These are phyloP conservation scores for Acomys russatus DNA, from an alignment of 2,797 vertebrate genomes.

Conservation along the genomic window DNA sequence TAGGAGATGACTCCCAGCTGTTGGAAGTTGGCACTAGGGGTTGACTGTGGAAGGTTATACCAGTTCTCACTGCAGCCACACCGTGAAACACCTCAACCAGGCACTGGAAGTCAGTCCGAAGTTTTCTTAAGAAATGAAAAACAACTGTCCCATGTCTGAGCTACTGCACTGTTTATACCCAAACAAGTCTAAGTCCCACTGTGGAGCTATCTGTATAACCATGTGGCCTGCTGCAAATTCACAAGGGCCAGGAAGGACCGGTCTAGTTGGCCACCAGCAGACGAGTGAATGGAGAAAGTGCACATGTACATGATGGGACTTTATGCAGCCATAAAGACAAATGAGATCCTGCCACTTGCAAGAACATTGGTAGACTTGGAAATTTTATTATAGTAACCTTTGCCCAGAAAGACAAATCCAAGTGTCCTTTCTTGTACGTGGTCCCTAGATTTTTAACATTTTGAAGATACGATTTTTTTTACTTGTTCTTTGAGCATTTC, in stretches of 20 bases:
- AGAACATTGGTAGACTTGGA: background rate
- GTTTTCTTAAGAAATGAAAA: background rate
- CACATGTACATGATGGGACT: background rate
- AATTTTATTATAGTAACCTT: background rate
- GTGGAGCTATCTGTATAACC: background rate
- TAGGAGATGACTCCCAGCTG: background rate
- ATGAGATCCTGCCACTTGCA: background rate
- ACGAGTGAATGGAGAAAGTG: background rate
- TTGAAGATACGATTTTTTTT: background rate
- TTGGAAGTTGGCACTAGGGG: background rate
- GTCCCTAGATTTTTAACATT: background rate
- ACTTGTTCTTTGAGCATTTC: background rate
- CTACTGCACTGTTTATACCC: background rate
- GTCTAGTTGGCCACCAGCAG: background rate
- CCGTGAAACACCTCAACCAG: background rate
- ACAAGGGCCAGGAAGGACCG: background rate
- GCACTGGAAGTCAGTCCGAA: too few relatives aligned
- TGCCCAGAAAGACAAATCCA: background rate
- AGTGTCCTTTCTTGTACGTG: background rate
- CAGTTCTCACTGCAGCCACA: background rate
- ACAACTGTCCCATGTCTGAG: background rate
- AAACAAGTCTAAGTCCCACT: background rate
- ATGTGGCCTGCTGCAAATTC: background rate
- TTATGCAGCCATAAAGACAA: background rate
- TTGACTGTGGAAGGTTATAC: background rate